Evolutionary conservation across 1,140 invertebrate genomes (phyloP), one percentile per base, ranked within the genome.

Genomic region (Eriocheir sinensis): DNA sequence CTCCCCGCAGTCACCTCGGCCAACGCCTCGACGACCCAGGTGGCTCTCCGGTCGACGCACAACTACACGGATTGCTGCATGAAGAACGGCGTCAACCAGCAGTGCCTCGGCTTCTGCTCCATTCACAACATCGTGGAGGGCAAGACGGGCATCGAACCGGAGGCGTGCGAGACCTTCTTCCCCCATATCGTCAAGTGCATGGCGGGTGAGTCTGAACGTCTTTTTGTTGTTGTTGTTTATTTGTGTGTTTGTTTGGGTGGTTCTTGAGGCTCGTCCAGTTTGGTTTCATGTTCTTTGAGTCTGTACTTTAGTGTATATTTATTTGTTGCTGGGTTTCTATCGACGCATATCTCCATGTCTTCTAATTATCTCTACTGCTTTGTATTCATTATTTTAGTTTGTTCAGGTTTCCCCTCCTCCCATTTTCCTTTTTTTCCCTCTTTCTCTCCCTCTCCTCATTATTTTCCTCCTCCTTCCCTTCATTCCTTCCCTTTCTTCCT

Each of bases 41-140:
- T 41, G 32, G 83, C 92, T 1, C 92, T 96, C 15, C 86, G 94
- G 38, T 96, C 95, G 9, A n/a, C 79, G 21, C 98, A 98, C 96
- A 98, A 98, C 96, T 98, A 98, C 96, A 98, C 98, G 0, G 97
- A 98, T 85, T 98, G 98, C 96, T 98, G 98, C 96, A 96, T 97
- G 3, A 96, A 97, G 0, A 97, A 97, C 48, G 98, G 98, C 96
- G 98, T 98, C 0, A 97, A 97, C 1, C 96, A 97, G 2, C 96
- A 97, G 60, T 98, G 98, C 96, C 97, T 98, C 79, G 98, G 98
- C 41, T 98, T 98, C 96, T 98, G 98, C 96, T 98, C 98, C 95
- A 97, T 98, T n/a, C 97, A 98, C 96, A 98, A 98, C 95, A 98
- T 98, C 88, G 96, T 98, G 27, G 98, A 98, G 96, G 98, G 98